Base-by-base conservation (phyloP, 35 echinoderm and acorn worm species). In the Ophioderma brevispina region DNA sequence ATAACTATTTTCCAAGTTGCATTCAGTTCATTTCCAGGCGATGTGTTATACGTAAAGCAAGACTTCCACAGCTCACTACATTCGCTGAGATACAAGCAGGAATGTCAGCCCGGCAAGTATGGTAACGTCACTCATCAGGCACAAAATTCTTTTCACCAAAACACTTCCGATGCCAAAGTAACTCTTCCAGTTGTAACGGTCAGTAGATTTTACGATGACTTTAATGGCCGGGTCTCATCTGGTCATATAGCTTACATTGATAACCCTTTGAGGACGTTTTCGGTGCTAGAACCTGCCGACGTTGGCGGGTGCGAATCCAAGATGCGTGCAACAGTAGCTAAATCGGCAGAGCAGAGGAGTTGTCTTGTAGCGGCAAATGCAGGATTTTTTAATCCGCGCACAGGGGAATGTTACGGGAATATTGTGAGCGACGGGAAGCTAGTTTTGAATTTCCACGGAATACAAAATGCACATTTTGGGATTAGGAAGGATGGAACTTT, bases 391-490 rank as follows among this genome's bases (percentile, higher is more conserved):
- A 85, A 89, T 84, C 76, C 86, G 14, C 33, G 78, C 13, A 86
- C 80, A 0, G 87, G 87, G 1, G 92, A 46, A 34, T 94, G 92
- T 40, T 82, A 83, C 37, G 92, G 92, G 31, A 86, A 89, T n/a
- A 82, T 94, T 78, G 87, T 97, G 35, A 91, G 92, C 52, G 81
- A 94, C 76, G 88, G 95, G 0, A 87, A 88, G 39, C 21, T 91
- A 21, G 95, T 97, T 28, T 33, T 77, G 31, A 88, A 88, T 39
- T 41, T 21, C 46, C 46, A 87, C 75, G 95, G 92, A 64, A 40
- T 97, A 55, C 95, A 94, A 79, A 97, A 97, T 91, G n/a, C n/a
- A n/a, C 95, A 97, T 79, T 97, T 97, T 91, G 95, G 95, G 18
- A 97, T 97, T 38, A 84, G 84, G 33, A 55, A 88, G 82, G 81